Evolutionary conservation across 2,888 invertebrate genomes (phyloP), one percentile per base, ranked within the genome.

Genomic region (Lithodes maja): DNA sequence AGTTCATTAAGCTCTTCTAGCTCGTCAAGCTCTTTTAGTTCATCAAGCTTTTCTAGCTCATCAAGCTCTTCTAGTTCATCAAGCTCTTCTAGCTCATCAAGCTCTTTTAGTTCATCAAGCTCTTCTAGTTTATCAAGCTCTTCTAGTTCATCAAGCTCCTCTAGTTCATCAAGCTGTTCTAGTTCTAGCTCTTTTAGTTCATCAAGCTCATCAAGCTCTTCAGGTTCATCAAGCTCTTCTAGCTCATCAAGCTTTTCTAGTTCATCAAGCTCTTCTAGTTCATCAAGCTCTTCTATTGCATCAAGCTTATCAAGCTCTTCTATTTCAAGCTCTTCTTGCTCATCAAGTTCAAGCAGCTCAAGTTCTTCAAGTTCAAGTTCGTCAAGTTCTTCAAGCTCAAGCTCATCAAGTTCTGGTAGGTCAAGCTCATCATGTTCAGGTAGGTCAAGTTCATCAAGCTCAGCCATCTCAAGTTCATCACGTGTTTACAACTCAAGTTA

Each of bases 401-500:
- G 83, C 68, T 3, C 0, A 52, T 71, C 7, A 71, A 50, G 71
- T 71, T 3, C 83, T 3, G 17, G n/a, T 15, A 74, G 74, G 33
- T 75, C 75, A 9, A 52, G 69, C 9, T 52, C 69, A 49, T 2
- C 78, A 17, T 77, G 61, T 33, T n/a, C 49, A 9, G 54, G 54
- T 49, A 55, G 79, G 5, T 68, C 52, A 74, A 75, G 74, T 2
- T 69, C 53, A 83, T 2, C 33, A 12, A 61, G n/a, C n/a, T 15
- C 80, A 80, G 74, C 71, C 53, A 80, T 52, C 7, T 81, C 86
- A 53, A 81, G 74, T 33, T 33, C 81, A 17, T 80, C 80, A 78
- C 3, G 17, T 50, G 9, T 17, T n/a, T 71, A 54, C 17, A 81
- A 12, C 61, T 61, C 61, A 61, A 61, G 85, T 49, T 71, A 2